Base-by-base conservation (phyloP, 2,797 vertebrate species). In the Bovichtus diacanthus region DNA sequence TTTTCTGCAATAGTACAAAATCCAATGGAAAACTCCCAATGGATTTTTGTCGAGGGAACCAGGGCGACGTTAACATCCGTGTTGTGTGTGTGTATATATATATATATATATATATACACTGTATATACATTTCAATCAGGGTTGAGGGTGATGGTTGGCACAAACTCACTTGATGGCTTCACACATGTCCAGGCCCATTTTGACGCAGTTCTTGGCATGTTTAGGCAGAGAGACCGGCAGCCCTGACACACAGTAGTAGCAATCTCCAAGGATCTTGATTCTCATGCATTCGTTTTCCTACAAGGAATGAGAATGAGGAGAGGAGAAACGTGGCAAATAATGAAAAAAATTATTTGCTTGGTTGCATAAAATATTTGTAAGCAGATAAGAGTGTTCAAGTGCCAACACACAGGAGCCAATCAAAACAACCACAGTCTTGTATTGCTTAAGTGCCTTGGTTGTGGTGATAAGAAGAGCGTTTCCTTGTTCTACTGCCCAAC, bases 221-320 rank as follows among this genome's bases (percentile, higher is more conserved):
- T 94, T 97, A 0, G 98, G 98, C 88, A 99, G 92, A 3, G 98
- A 99, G 36, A 99, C 98, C 0, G 98, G 98, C 36, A 99, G 92
- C 56, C 98, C 98, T 0, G 98, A 99, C 80, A 99, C 98, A 19
- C 98, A 99, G 91, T 99, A 99, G 94, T 99, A 99, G 87, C 98
- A 99, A 70, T 99, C 98, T 0, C 98, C 98, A 53, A 99, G 93
- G 91, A 99, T 99, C 95, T 99, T 99, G 91, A 99, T 99, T 91
- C 98, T 94, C 98, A 99, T 99, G 86, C 98, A 99, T 90, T 99
- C 98, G 1, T 99, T 99, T 92, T 99, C 98, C 98, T 99, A 9
- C 12, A 84, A 90, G 3, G 80, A 56, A 69, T 6, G 38, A 55
- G 6, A 56, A 49, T 47, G 6, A 70, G 49, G 3, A 38, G 12